Evolutionary conservation across 2,888 invertebrate genomes (phyloP), one percentile per base, ranked within the genome.

Genomic region (Drosophila paranaensis): DNA sequence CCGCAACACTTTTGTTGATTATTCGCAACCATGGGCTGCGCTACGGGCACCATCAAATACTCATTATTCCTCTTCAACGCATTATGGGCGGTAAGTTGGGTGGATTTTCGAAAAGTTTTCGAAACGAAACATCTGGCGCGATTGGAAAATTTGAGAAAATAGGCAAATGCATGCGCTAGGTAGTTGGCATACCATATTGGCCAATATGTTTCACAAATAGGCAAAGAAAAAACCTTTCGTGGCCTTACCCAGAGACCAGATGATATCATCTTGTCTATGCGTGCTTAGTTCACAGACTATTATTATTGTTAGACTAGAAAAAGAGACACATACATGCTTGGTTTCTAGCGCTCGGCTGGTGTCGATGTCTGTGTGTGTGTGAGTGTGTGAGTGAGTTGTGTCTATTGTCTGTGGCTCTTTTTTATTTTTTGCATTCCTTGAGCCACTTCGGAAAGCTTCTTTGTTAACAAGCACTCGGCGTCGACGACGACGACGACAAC

Each of bases 21-120:
- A 60, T 63, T 53, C 25, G 48, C 40, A 42, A 87, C 60, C 71
- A 91, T 91, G 91, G 88, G 91, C 74, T 91, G 90, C 72, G 90
- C 91, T 48, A 91, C 90, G 46, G 90, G 89, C 60, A 83, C 89
- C 51, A 82, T 91, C 20, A 91, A 91, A 70, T 91, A 85, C 64
- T 65, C 88, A 39, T 70, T 91, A 61, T 90, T 91, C 61, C 45
- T 91, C 11, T 90, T 90, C 69, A 91, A 91, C 76, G 81, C 88
- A 60, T 68, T 91, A 69, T 91, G 91, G 91, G 89, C 90, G 77
- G 91, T 91, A 90, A 90, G 91, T 91, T 68, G 37, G 27, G 8
- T 33, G 13, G 4, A 57, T 37, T 62, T 46, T 56, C 9, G 13
- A 48, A 50, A 58, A 50, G 16, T 27, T 56, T 54, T 16, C 37